Conservation (phyloP, 2,888 invertebrate genomes). For the Sarcophaga rosellei region DNA sequence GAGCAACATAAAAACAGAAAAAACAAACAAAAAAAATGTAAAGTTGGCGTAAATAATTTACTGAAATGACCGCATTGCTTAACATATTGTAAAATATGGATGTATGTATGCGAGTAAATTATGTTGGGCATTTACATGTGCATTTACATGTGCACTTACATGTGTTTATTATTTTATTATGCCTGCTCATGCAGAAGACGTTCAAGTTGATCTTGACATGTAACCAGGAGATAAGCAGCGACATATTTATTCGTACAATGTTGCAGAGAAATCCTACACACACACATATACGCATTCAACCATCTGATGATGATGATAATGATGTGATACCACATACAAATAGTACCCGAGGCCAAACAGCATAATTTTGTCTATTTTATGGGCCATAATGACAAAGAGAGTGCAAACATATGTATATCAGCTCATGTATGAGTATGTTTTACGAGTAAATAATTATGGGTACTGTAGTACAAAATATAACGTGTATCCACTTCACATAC, state of each 20-base stretch:
- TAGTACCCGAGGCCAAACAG: slow-evolving; percentile 16
- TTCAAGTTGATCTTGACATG: slow-evolving; percentile 35
- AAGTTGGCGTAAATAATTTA: neutral
- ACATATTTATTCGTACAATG: slow-evolving; percentile 72
- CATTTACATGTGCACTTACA: neutral
- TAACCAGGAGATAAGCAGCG: slow-evolving; percentile 42
- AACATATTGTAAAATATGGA: neutral
- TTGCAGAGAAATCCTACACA: slow-evolving; percentile 70
- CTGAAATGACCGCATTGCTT: neutral
- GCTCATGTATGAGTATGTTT: slow-evolving; percentile 4
- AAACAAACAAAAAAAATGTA: neutral
- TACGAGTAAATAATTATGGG: neutral
- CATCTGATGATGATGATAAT: too few species aligned
- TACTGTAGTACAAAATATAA: too few species aligned
- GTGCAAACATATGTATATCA: slow-evolving; percentile 22
- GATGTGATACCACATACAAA: neutral
- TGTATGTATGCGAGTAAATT: neutral
- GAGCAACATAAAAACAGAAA: too few species aligned
- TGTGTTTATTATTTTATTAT: neutral
- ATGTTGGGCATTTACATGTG: neutral
- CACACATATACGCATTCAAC: neutral
- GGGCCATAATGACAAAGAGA: slow-evolving; percentile 16
- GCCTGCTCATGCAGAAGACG: slow-evolving; percentile 32
- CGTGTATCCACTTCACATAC: too few species aligned
- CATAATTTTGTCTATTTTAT: slow-evolving; percentile 47